Percentiles rank a stretch among this genome's conserved stretches.
These are phyloP conservation scores for Ischnura elegans DNA, from an alignment of 2,888 invertebrate species.

Conservation along the genomic window DNA sequence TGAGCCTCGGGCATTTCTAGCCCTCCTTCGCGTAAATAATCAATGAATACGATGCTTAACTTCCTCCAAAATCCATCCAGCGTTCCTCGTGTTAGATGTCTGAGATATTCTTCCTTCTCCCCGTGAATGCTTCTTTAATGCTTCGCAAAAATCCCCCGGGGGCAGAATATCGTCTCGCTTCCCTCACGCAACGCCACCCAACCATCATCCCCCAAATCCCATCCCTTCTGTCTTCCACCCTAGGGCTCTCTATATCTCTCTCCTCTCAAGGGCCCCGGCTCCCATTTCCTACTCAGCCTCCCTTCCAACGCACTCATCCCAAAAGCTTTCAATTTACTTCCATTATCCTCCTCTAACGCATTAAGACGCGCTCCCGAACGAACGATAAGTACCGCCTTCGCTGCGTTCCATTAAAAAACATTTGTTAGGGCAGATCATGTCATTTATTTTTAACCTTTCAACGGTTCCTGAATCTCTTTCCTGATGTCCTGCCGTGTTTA, in stretches of 20 bases:
- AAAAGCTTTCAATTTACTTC: slow-evolving; percentile 9
- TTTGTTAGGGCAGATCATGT: background rate
- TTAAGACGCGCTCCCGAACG: background rate
- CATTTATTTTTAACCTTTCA: background rate
- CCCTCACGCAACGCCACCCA: too few species aligned
- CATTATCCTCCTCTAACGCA: background rate
- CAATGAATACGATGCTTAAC: background rate
- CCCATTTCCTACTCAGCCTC: background rate
- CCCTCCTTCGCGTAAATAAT: background rate
- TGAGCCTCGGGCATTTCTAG: too few species aligned
- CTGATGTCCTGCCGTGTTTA: too few species aligned
- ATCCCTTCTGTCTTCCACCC: background rate
- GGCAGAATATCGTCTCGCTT: background rate
- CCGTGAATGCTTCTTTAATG: background rate
- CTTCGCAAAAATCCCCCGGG: background rate
- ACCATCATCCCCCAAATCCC: background rate
- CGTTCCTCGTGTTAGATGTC: background rate
- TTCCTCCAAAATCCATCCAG: too few species aligned
- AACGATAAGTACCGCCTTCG: background rate
- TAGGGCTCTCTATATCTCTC: background rate
- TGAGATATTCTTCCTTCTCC: background rate
- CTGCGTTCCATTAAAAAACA: background rate
- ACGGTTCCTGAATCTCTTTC: background rate
- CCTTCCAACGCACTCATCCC: background rate
- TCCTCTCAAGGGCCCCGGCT: background rate